Percentiles rank a stretch among this genome's conserved stretches.
Conservation (phyloP, 2,888 invertebrate genomes). For the Podotricha telesiphe region DNA sequence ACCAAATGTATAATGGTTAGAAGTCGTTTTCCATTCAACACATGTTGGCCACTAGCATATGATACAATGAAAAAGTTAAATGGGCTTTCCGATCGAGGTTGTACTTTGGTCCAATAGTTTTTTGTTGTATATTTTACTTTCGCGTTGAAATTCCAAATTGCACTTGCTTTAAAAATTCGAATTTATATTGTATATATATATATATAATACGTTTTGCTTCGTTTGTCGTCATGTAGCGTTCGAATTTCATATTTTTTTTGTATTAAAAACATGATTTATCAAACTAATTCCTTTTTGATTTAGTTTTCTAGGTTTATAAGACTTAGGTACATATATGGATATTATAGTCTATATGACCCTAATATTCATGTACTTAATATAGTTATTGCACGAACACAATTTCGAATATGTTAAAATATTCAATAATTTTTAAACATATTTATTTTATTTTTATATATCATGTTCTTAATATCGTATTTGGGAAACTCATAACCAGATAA, state of each 20-base stretch:
- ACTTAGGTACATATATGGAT: too few relatives aligned
- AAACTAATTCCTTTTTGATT: too few relatives aligned
- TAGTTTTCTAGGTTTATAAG: too few relatives aligned
- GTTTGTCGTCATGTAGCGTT: neutral
- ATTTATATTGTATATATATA: neutral
- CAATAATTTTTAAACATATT: neutral
- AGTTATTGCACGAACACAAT: too few relatives aligned
- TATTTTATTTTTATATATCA: too few relatives aligned
- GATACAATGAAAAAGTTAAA: constrained; percentile 30
- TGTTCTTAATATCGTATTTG: neutral
- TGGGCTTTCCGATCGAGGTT: constrained; percentile 27
- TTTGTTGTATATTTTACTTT: constrained; percentile 24
- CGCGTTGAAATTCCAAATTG: constrained; percentile 12
- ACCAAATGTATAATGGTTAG: constrained; percentile 12
- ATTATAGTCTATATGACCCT: too few relatives aligned
- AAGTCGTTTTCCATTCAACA: constrained; percentile 19
- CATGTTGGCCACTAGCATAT: constrained; percentile 17
- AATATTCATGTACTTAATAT: too few relatives aligned
- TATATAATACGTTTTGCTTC: neutral
- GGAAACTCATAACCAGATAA: neutral
- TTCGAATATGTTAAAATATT: too few relatives aligned
- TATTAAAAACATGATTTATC: neutral
- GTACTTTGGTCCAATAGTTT: constrained; percentile 17
- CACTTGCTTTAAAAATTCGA: neutral
- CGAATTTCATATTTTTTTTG: neutral